Conservation (phyloP, 2,888 invertebrate genomes). For the Lasioglossum vierecki region DNA sequence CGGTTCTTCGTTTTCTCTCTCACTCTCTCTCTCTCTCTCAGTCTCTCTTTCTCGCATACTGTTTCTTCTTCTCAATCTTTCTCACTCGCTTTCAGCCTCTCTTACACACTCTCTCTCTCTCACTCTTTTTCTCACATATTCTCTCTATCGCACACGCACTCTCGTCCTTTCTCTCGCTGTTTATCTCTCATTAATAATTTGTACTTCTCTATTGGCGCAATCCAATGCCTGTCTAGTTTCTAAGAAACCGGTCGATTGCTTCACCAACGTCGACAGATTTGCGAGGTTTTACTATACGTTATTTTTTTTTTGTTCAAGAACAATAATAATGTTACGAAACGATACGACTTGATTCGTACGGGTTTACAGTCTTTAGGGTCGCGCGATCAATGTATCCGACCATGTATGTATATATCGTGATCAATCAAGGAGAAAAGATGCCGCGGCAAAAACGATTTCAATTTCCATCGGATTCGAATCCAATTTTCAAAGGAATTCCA, state of each 20-base stretch:
- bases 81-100: not conserved
- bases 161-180: conserved; percentile 1
- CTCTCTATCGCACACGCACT: not conserved
- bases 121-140: not conserved
- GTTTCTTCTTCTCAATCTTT: not conserved
- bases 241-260: conserved; percentile 76
- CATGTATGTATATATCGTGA: not conserved
- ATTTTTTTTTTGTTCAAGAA: conserved; percentile 56
- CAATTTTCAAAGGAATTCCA: not conserved
- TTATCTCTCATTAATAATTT: conserved; percentile 73
- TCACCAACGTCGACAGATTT: conserved; percentile 77
- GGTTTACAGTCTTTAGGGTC: conserved; percentile 35
- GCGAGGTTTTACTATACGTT: conserved; percentile 73
- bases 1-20: conserved; percentile 39
- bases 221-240: conserved; percentile 71
- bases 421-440: not conserved
- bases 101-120: not conserved
- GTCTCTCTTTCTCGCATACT: not conserved
- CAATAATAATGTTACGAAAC: conserved; percentile 72
- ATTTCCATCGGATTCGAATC: conserved; percentile 1
- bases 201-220: conserved; percentile 80
- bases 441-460: not conserved
- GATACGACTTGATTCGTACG: conserved; percentile 63
- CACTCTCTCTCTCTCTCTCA: conserved; percentile 10
- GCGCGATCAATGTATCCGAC: not conserved